These are phyloP conservation scores for Asbolus verrucosus DNA, from an alignment of 1,140 invertebrate species.

Conservation along the genomic window DNA sequence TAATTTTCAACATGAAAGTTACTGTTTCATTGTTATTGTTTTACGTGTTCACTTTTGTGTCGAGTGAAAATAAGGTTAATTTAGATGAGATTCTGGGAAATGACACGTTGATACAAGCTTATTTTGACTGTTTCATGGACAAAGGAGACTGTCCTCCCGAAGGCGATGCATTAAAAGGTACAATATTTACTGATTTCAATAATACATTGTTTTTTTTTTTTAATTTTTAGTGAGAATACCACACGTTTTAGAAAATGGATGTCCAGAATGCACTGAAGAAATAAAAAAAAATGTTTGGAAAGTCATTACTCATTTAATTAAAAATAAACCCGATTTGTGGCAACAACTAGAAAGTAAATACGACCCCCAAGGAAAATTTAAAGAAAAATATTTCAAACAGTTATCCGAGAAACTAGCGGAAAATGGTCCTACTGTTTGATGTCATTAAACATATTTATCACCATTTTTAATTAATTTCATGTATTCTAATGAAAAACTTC, in stretches of 20 bases:
- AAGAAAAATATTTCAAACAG: conserved; percentile 52
- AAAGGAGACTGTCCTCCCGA: conserved; percentile 76
- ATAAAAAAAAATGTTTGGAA: conserved; percentile 72
- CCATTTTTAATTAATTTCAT: no score
- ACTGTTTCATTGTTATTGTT: no score
- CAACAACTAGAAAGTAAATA: conserved; percentile 68
- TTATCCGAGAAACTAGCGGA: neutral
- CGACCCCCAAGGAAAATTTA: conserved; percentile 68
- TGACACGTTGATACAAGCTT: conserved; percentile 72
- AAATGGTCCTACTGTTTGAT: no score
- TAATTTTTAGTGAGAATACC: conserved; percentile 65
- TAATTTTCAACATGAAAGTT: no score
- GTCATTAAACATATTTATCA: no score
- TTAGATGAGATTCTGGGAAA: conserved; percentile 75
- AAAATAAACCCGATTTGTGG: conserved; percentile 67
- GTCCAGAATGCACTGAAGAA: conserved; percentile 72
- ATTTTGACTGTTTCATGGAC: conserved; percentile 75
- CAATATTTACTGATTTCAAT: no score
- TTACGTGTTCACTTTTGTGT: neutral
- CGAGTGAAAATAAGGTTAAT: conserved; percentile 70
- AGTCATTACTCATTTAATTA: conserved; percentile 70
- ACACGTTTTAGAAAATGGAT: conserved; percentile 74
- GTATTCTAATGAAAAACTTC: no score
- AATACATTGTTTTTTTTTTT: conserved; percentile 9
- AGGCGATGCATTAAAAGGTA: conserved; percentile 75